Evolutionary conservation across 1,140 invertebrate genomes (phyloP).

Genomic region (Drosophila albomicans): DNA sequence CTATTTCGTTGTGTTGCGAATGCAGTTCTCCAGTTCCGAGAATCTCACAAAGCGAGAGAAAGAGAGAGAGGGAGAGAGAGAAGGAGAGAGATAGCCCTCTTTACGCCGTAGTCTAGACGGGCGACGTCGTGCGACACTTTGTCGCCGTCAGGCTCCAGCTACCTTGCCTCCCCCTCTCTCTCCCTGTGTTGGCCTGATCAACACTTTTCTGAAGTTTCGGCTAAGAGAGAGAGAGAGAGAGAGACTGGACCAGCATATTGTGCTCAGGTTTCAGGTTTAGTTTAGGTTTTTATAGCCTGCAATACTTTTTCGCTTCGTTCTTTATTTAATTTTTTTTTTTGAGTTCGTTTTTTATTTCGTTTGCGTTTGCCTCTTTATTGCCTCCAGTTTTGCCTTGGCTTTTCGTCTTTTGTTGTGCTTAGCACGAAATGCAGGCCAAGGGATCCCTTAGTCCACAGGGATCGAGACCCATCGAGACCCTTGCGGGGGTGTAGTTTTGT

Average conservation of each 20-base stretch:
- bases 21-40: slow-evolving; percentile 60
- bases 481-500: slow-evolving; percentile 33
- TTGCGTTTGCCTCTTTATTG: too few species aligned
- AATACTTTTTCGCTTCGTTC: slow-evolving; percentile 48
- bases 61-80: slow-evolving; percentile 12
- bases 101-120: slow-evolving; percentile 41
- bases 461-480: background rate
- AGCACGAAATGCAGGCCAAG: slow-evolving; percentile 66
- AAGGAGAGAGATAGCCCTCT: background rate
- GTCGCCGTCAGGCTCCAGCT: slow-evolving; percentile 55
- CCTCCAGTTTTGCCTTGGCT: slow-evolving; percentile 38
- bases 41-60: slow-evolving; percentile 46
- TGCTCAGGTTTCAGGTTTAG: slow-evolving; percentile 78
- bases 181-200: slow-evolving; percentile 22
- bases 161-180: background rate
- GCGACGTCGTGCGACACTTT: slow-evolving; percentile 71
- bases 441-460: background rate
- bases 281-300: slow-evolving; percentile 66
- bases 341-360: slow-evolving; percentile 9
- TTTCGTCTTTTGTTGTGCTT: slow-evolving; percentile 66
- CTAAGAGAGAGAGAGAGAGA: background rate
- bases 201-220: slow-evolving; percentile 48
- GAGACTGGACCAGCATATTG: slow-evolving; percentile 62
- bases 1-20: slow-evolving; percentile 45
- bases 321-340: slow-evolving; percentile 39